phyloP scores from a whole-genome alignment of 2,888 invertebrate species.

The Erebia epiphron region DNA sequence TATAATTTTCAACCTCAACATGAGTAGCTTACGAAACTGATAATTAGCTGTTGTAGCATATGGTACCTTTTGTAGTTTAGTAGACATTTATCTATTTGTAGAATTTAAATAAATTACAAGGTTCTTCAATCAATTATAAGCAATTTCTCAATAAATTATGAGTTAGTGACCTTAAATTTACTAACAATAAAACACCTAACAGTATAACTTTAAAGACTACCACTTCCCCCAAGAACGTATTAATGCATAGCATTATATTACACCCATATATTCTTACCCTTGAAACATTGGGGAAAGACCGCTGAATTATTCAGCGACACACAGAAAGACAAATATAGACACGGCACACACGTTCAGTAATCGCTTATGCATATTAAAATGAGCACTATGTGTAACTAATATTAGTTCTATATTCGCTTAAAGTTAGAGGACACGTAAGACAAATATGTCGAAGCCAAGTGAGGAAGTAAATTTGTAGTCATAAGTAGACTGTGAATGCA shows the following conservation, averaged over 20 bases:
- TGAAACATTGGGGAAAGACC: conserved; percentile 78
- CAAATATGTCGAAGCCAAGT: conserved; percentile 76
- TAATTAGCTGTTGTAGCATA: too few relatives aligned
- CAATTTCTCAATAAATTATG: too few relatives aligned
- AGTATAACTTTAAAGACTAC: conserved; percentile 18
- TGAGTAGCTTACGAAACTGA: too few relatives aligned
- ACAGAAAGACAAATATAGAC: conserved; percentile 80
- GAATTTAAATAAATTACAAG: too few relatives aligned
- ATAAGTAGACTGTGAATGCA: conserved; percentile 76
- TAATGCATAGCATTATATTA: conserved; percentile 50
- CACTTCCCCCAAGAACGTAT: conserved; percentile 33
- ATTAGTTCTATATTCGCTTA: conserved; percentile 70
- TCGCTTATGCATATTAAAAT: conserved; percentile 58
- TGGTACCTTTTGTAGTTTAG: too few relatives aligned
- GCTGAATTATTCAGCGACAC: conserved; percentile 81
- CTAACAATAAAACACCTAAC: conserved; percentile 18
- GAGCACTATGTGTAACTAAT: conserved; percentile 55
- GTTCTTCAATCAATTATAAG: too few relatives aligned
- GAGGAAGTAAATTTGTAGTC: conserved; percentile 74
- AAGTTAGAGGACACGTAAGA: conserved; percentile 70
- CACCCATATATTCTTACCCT: conserved; percentile 78
- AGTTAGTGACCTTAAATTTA: not conserved
- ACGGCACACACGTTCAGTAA: conserved; percentile 62
- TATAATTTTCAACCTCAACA: too few relatives aligned
- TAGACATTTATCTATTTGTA: too few relatives aligned